These are phyloP conservation scores for Astropecten irregularis DNA, from an alignment of 53 echinoderm and acorn worm species.

Conservation along the genomic window DNA sequence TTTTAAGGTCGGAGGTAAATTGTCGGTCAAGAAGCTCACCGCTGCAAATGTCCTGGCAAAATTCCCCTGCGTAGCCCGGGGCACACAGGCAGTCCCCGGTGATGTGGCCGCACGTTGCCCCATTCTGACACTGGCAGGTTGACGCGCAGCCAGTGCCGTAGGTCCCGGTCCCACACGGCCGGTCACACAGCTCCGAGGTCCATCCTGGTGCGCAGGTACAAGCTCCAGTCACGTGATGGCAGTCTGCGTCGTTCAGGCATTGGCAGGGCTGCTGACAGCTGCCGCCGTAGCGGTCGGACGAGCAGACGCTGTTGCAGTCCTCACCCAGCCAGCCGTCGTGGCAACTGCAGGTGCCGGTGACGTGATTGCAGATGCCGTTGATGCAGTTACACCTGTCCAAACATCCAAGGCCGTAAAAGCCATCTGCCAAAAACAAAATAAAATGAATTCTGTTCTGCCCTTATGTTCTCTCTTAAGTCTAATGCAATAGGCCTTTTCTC, in stretches of 20 bases:
- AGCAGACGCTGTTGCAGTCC: slow-evolving; percentile 53
- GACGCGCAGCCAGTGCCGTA: slow-evolving; percentile 49
- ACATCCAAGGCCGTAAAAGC: slow-evolving; percentile 18
- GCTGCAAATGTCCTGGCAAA: slow-evolving; percentile 45
- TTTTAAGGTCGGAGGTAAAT: no score
- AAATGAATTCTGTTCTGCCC: no score
- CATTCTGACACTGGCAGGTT: slow-evolving; percentile 58
- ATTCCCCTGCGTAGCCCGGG: slow-evolving; percentile 42
- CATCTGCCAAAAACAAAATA: background rate
- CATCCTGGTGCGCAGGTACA: slow-evolving; percentile 69
- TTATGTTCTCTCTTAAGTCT: no score
- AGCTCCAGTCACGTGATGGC: slow-evolving; percentile 56
- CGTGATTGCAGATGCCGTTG: slow-evolving; percentile 31
- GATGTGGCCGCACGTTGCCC: slow-evolving; percentile 45
- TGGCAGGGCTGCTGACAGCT: slow-evolving; percentile 51
- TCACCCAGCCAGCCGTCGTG: slow-evolving; percentile 57
- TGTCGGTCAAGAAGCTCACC: no score
- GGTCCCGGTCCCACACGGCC: slow-evolving; percentile 30
- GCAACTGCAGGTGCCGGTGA: slow-evolving; percentile 58
- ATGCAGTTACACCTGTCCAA: slow-evolving; percentile 2
- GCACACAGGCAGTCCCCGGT: slow-evolving; percentile 56
- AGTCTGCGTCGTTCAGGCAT: slow-evolving; percentile 65
- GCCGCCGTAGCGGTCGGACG: slow-evolving; percentile 57
- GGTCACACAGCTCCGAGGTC: slow-evolving; percentile 56
- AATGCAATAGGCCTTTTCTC: no score